These are phyloP conservation scores for Scomber scombrus DNA, from an alignment of 2,113 vertebrate genomes.

Conservation along the genomic window DNA sequence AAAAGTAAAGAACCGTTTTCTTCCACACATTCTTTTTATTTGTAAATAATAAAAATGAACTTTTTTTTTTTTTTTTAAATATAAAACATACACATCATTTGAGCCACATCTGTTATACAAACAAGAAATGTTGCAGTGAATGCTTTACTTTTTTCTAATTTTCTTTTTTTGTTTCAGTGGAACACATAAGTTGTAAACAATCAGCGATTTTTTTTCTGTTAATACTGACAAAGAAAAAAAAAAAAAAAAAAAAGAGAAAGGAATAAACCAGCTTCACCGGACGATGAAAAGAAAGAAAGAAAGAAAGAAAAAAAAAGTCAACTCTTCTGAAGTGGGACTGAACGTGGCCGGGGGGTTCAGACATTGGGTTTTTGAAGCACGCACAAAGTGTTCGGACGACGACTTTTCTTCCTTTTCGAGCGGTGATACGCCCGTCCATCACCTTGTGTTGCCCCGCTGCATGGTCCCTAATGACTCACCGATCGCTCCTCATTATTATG, in stretches of 20 bases:
- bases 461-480: slow-evolving; percentile 84
- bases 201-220: slow-evolving; percentile 76
- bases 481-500: slow-evolving; percentile 81
- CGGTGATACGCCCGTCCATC: slow-evolving; percentile 86
- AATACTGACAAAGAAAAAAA: slow-evolving; percentile 82
- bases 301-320: slow-evolving; percentile 87
- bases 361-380: slow-evolving; percentile 90
- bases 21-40: slow-evolving; percentile 90
- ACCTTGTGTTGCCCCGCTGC: slow-evolving; percentile 85
- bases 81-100: slow-evolving; percentile 90
- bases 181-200: slow-evolving; percentile 89
- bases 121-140: slow-evolving; percentile 87
- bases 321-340: slow-evolving; percentile 69
- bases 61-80: slow-evolving; percentile 81
- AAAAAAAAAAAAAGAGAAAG: slow-evolving; percentile 34
- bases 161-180: slow-evolving; percentile 79
- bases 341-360: slow-evolving; percentile 88
- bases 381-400: slow-evolving; percentile 90
- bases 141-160: slow-evolving; percentile 78
- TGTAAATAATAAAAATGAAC: slow-evolving; percentile 90
- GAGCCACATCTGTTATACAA: slow-evolving; percentile 89
- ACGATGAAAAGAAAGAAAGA: slow-evolving; percentile 86
- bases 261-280: slow-evolving; percentile 84
- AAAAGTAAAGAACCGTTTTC: slow-evolving; percentile 48
- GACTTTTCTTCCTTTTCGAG: slow-evolving; percentile 75